A percentile compares a stretch with the other conserved stretches of the same genome.
phyloP scores from a whole-genome alignment of 2,113 vertebrate genomes.

The Syngnathus scovelli region DNA sequence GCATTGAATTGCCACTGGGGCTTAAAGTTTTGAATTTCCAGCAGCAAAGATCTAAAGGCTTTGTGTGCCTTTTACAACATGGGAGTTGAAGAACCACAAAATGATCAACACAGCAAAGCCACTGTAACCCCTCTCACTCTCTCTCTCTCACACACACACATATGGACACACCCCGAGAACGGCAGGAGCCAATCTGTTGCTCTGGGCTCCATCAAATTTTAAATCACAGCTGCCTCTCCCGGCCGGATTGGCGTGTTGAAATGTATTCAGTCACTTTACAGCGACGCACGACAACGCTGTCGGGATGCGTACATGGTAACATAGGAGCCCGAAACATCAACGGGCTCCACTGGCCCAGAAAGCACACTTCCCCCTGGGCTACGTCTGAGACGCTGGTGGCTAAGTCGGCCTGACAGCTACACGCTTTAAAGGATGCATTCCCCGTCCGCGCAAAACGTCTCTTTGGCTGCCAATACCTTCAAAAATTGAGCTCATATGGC shows the following conservation, averaged over 20 bases:
- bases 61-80: constrained; percentile 49
- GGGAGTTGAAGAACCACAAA: constrained; percentile 53
- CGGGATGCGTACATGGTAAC: constrained; percentile 20
- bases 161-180: not conserved
- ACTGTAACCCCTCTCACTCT: constrained; percentile 45
- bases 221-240: constrained; percentile 23
- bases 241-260: constrained; percentile 7
- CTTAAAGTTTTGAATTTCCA: constrained; percentile 43
- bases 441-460: constrained; percentile 39
- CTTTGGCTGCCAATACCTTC: constrained; percentile 45
- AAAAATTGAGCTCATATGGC: constrained; percentile 10
- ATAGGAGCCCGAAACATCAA: constrained; percentile 42
- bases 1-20: constrained; percentile 35
- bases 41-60: constrained; percentile 49
- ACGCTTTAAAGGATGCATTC: constrained; percentile 60
- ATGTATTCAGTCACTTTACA: constrained; percentile 39
- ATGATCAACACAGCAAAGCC: constrained; percentile 57
- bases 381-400: constrained; percentile 64
- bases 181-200: constrained; percentile 10
- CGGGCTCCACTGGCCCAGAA: constrained; percentile 64
- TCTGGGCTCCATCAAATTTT: constrained; percentile 23
- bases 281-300: constrained; percentile 10
- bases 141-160: constrained; percentile 16
- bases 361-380: constrained; percentile 72
- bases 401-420: constrained; percentile 78